phyloP scores from a whole-genome alignment of 1,140 invertebrate species.

The Sitophilus oryzae region DNA sequence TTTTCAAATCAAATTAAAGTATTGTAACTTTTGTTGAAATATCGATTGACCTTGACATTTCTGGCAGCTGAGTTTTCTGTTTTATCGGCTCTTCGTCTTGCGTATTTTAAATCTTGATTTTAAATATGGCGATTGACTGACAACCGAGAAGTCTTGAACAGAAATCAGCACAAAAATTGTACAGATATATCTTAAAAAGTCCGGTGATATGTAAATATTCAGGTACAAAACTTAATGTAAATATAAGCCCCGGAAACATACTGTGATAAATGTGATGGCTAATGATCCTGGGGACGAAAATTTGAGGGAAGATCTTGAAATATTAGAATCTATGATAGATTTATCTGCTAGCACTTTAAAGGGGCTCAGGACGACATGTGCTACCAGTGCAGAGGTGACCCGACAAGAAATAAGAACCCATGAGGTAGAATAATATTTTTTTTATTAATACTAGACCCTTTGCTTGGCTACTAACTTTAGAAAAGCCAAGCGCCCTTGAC shows the following conservation, averaged over 20 bases:
- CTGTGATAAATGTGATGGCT: slow-evolving; percentile 40
- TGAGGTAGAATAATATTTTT: slow-evolving; percentile 70
- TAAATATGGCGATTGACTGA: slow-evolving; percentile 21
- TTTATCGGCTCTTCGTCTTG: not conserved
- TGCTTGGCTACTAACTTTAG: not conserved
- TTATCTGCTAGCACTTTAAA: slow-evolving; percentile 87
- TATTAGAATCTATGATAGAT: slow-evolving; percentile 90
- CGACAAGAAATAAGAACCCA: slow-evolving; percentile 91
- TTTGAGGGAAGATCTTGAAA: slow-evolving; percentile 49
- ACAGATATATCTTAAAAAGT: slow-evolving; percentile 19
- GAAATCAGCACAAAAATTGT: slow-evolving; percentile 15
- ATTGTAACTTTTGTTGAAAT: too few relatives aligned
- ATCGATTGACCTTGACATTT: not conserved
- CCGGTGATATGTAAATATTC: slow-evolving; percentile 32
- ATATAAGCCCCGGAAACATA: slow-evolving; percentile 22
- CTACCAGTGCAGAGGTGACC: slow-evolving; percentile 84
- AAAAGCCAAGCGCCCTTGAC: slow-evolving; percentile 15
- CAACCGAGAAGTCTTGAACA: slow-evolving; percentile 10
- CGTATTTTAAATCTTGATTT: not conserved
- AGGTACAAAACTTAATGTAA: slow-evolving; percentile 22
- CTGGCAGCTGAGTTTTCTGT: not conserved
- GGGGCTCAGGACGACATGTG: slow-evolving; percentile 85
- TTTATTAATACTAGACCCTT: not conserved
- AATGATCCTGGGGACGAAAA: slow-evolving; percentile 49
- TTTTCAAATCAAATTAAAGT: too few relatives aligned